A percentile compares a stretch with the other conserved stretches of the same genome.
These are phyloP conservation scores for Pecten maximus DNA, from an alignment of 2,888 invertebrate genomes.

Conservation along the genomic window DNA sequence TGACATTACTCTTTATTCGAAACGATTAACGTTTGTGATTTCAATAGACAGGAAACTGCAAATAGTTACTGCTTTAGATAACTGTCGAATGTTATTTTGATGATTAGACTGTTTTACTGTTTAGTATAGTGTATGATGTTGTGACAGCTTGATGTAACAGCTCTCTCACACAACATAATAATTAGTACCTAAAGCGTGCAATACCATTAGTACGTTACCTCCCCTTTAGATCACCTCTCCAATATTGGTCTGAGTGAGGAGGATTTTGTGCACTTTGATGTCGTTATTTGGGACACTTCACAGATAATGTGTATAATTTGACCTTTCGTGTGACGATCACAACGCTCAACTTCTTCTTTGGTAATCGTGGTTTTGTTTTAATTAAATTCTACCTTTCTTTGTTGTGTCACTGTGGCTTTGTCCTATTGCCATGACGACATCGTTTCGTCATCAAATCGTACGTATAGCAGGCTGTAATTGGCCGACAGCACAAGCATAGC, in stretches of 20 bases:
- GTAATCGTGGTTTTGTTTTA: slow-evolving; percentile 30
- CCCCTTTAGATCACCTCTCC: background rate
- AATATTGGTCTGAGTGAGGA: background rate
- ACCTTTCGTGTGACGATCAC: background rate
- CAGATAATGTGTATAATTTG: slow-evolving; percentile 30
- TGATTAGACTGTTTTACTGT: background rate
- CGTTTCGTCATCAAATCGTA: slow-evolving; percentile 4
- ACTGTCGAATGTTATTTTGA: background rate
- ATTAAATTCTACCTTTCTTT: slow-evolving; percentile 33
- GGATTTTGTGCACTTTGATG: background rate
- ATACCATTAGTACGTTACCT: slow-evolving; percentile 6
- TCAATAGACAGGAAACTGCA: too few species aligned
- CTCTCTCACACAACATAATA: background rate
- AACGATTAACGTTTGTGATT: too few species aligned
- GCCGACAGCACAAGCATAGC: background rate
- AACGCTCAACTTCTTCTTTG: background rate
- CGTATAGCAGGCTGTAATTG: slow-evolving; percentile 13
- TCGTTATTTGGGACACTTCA: background rate
- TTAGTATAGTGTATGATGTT: background rate
- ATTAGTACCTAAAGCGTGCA: background rate
- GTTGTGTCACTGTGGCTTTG: slow-evolving; percentile 18
- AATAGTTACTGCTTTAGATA: too few species aligned
- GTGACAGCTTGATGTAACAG: background rate
- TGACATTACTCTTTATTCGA: background rate
- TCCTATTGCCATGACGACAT: slow-evolving; percentile 7